phyloP scores from a whole-genome alignment of 1,140 invertebrate species.

The Pachyrhynchus sulphureomaculatus region DNA sequence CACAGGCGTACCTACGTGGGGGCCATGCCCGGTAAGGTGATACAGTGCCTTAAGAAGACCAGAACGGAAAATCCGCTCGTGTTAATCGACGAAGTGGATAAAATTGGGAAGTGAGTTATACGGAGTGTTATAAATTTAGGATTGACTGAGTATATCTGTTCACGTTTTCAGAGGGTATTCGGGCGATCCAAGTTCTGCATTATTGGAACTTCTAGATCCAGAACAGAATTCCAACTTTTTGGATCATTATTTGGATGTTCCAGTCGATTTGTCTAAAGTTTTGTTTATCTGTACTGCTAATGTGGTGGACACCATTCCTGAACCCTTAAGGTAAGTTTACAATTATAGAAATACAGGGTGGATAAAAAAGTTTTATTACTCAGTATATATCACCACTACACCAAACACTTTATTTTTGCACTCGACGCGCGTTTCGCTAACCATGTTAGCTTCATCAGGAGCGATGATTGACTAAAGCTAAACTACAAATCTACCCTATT shows the following conservation, averaged over 20 bases:
- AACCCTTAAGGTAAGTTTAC: slow-evolving; percentile 67
- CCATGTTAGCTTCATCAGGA: no score
- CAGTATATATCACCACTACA: no score
- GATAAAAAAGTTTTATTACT: no score
- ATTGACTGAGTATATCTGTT: no score
- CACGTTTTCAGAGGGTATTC: slow-evolving; percentile 82
- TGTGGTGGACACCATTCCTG: slow-evolving; percentile 93
- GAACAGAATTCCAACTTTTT: slow-evolving; percentile 98
- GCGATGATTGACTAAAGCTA: no score
- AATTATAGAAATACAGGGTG: no score
- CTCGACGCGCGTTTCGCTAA: no score
- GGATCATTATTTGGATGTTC: slow-evolving; percentile 97
- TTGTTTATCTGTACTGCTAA: slow-evolving; percentile 99
- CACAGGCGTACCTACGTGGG: slow-evolving; percentile 96
- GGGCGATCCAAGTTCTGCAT: slow-evolving; percentile 95
- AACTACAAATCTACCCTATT: no score
- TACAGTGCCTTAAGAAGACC: slow-evolving; percentile 98
- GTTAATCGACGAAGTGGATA: slow-evolving; percentile 97
- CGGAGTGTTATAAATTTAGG: not conserved
- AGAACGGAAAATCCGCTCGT: slow-evolving; percentile 98
- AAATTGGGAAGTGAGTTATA: slow-evolving; percentile 77
- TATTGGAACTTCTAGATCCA: slow-evolving; percentile 95
- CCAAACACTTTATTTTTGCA: no score
- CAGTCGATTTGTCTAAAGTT: slow-evolving; percentile 94
- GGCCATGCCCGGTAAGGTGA: slow-evolving; percentile 99